Evolutionary conservation across 2,888 invertebrate genomes (phyloP), one percentile per base, ranked within the genome.

Genomic region (Brachyopa scutellaris): DNA sequence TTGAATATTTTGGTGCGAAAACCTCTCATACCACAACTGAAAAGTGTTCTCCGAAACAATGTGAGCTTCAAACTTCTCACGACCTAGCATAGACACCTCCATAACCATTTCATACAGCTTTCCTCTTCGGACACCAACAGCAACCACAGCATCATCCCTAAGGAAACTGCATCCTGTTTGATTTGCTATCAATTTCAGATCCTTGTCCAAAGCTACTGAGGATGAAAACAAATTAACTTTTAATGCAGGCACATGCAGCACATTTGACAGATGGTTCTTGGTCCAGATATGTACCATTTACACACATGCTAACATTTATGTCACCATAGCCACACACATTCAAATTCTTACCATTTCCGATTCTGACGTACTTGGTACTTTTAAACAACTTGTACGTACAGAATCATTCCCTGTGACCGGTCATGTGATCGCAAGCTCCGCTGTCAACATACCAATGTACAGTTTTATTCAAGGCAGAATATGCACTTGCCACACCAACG

Each of bases 241-340:
- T 45, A 62, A 13, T 45, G 45, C 62, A n/a, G 83, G 84, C 33
- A 84, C 83, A 15, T 78, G 67, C 1, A 84, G 17, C 8, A 40
- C 40, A 29, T 29, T 29, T 1, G 29, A 29, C 11, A 84, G 49
- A 11, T 57, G 9, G 26, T 70, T 76, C 23, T 29, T 49, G 9
- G 13, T 15, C 80, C 84, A 82, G 2, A 29, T n/a, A n/a, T n/a
- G n/a, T 29, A 29, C 29, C 1, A 29, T 29, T 29, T 29, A 29
- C 29, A 29, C 29, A 29, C 29, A 29, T 29, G 2, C 29, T 0
- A 29, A n/a, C n/a, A n/a, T n/a, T n/a, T n/a, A n/a, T n/a, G n/a
- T n/a, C n/a, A n/a, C n/a, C n/a, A n/a, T n/a, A n/a, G n/a, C n/a
- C n/a, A n/a, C n/a, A n/a, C n/a, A n/a, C n/a, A n/a, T n/a, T n/a